These are phyloP conservation scores for Lophura nycthemera DNA, from an alignment of 2,113 vertebrate genomes.

Conservation along the genomic window DNA sequence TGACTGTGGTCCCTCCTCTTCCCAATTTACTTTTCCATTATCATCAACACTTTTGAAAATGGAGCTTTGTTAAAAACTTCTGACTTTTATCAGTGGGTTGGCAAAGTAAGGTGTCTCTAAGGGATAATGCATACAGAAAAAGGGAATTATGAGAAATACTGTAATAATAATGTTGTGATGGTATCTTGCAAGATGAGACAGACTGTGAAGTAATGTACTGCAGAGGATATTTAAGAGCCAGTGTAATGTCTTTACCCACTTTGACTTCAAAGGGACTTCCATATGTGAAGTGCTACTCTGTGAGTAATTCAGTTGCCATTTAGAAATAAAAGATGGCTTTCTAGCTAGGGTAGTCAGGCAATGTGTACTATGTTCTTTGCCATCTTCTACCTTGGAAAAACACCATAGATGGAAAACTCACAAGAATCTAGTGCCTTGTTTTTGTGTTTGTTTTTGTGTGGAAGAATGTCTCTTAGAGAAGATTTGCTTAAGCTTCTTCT, in stretches of 20 bases:
- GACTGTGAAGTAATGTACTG: not conserved
- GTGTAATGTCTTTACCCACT: not conserved
- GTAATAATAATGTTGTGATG: not conserved
- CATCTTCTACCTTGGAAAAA: not conserved
- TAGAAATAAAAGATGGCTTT: not conserved
- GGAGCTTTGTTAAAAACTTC: conserved; percentile 3
- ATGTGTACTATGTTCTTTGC: not conserved
- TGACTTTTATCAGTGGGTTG: conserved; percentile 6
- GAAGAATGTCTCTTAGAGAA: not conserved
- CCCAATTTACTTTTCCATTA: not conserved
- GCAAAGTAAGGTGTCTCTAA: not conserved
- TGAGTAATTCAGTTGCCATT: not conserved
- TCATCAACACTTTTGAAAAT: conserved; percentile 20
- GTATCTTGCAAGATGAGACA: not conserved
- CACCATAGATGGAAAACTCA: not conserved
- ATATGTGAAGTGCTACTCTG: not conserved
- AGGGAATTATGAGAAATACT: conserved; percentile 5
- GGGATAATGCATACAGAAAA: not conserved
- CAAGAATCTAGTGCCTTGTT: not conserved
- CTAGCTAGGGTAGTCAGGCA: not conserved
- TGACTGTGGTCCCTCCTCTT: not conserved
- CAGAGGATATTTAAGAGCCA: not conserved
- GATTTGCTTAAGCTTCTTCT: not conserved
- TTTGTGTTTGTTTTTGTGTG: not conserved
- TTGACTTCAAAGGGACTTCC: not conserved